Evolutionary conservation across 2,797 vertebrate genomes (phyloP).

Genomic region (Leptoclinus maculatus): DNA sequence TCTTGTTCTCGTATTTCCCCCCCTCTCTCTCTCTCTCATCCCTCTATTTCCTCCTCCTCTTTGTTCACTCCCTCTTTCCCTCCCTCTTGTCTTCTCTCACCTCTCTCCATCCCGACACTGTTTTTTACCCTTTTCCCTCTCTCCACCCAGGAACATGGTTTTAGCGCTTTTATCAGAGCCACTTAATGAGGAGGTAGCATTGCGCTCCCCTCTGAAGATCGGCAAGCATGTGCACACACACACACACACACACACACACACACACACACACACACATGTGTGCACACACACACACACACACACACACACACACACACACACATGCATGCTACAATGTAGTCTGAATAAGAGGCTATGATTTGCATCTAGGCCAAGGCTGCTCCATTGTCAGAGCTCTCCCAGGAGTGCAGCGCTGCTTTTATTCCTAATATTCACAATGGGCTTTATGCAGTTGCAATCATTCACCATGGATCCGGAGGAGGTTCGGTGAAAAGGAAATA

Average conservation of each 20-base stretch:
- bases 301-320: constrained; percentile 6
- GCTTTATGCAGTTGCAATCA: constrained; percentile 62
- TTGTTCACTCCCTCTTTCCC: not conserved
- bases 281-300: not conserved
- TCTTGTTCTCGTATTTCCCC: not conserved
- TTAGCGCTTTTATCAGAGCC: constrained; percentile 63
- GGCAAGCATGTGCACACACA: constrained; percentile 23
- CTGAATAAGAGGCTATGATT: constrained; percentile 70
- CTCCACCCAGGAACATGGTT: constrained; percentile 54
- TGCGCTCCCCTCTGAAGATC: constrained; percentile 43
- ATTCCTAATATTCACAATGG: constrained; percentile 70
- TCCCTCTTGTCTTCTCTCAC: constrained; percentile 24
- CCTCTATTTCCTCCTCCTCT: constrained; percentile 9
- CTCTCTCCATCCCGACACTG: constrained; percentile 11
- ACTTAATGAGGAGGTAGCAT: constrained; percentile 71
- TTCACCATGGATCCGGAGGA: constrained; percentile 46
- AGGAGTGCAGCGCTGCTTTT: constrained; percentile 72
- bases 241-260: not conserved
- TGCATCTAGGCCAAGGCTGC: constrained; percentile 85
- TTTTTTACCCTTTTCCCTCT: constrained; percentile 18
- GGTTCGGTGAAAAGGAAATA: constrained; percentile 56
- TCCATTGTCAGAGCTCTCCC: constrained; percentile 71
- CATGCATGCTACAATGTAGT: constrained; percentile 5
- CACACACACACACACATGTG: constrained; percentile 9
- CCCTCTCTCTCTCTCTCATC: not conserved